Base-by-base conservation (phyloP, 1,140 invertebrate genomes). In the Caenorhabditis tropicalis region DNA sequence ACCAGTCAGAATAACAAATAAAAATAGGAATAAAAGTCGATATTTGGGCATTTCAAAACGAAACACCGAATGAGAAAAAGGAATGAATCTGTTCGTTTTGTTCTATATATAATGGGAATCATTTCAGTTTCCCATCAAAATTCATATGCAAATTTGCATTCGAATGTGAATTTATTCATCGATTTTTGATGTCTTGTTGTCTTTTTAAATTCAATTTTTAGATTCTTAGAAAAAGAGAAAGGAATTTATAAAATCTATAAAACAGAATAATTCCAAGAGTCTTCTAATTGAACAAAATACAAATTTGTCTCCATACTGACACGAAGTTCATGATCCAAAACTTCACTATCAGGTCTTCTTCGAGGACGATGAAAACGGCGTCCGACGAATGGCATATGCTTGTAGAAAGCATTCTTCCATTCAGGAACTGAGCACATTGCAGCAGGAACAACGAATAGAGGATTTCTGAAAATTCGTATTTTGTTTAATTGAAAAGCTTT, bases 281-380 rank as follows among this genome's bases (percentile, higher is more conserved):
- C 21, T 43, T 39, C 65, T 19, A 74, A n/a, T 24, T 74, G 65
- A 39, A 74, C 65, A 74, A 74, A 74, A 43, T 74, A 43, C 36
- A 74, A 46, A 24, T 74, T 39, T 12, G 65, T 74, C 24, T 74
- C 33, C 36, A 74, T 74, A 46, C 65, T 74, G 19, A 65, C 58
- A 7, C 58, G 58, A 33, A 65, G 16, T 3, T 65, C 31, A n/a
- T 65, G 58, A 31, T 65, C 58, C 29, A 65, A 6, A 33, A 65
- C 36, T 16, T 65, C 31, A 36, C 58, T 65, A 33, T 65, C 58
- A n/a, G 31, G 58, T 33, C 31, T 65, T 33, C 31, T 65, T 19
- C 58, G 58, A n/a, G 16, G 58, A 4, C 58, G 12, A 36, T 36
- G 58, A 27, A 27, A 56, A 33, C 58, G 58, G 9, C 58, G 29